These are phyloP conservation scores for Marmota monax DNA, from an alignment of 2,113 vertebrate species.

Conservation along the genomic window DNA sequence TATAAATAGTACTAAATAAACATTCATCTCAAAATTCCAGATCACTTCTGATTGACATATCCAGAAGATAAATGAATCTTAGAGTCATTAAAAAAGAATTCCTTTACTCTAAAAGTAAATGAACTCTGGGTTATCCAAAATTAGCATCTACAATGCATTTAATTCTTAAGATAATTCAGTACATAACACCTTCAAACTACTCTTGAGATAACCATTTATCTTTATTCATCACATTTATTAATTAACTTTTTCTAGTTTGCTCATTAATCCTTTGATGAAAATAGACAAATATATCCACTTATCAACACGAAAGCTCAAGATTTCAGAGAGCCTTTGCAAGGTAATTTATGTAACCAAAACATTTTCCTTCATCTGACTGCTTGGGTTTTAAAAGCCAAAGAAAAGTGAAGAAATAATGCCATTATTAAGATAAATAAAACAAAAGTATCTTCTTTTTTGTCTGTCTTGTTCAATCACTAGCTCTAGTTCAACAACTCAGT, in stretches of 20 bases:
- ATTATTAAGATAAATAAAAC: slow-evolving; percentile 45
- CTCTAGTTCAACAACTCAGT: slow-evolving; percentile 14
- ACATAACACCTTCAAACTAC: neutral
- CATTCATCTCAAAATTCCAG: neutral
- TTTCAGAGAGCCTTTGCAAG: neutral
- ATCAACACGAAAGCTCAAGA: neutral
- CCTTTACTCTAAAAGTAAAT: slow-evolving; percentile 26
- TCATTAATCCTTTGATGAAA: neutral
- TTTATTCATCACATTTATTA: neutral
- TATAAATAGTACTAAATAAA: neutral
- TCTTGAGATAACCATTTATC: neutral
- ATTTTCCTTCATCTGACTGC: slow-evolving; percentile 15
- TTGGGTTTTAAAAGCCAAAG: slow-evolving; percentile 42
- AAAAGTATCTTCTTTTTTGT: slow-evolving; percentile 42
- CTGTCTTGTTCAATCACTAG: slow-evolving; percentile 45
- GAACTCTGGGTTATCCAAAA: neutral
- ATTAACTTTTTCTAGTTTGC: neutral
- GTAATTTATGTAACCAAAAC: slow-evolving; percentile 31
- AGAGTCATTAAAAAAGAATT: neutral
- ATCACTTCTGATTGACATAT: neutral
- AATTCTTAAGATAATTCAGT: neutral
- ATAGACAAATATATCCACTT: neutral
- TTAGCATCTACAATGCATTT: neutral
- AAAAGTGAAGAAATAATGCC: slow-evolving; percentile 44
- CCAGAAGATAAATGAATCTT: neutral